Percentiles rank a stretch among this genome's conserved stretches.
These are phyloP conservation scores for Acestrorhynchus altus DNA, from an alignment of 2,797 vertebrate species.

Conservation along the genomic window DNA sequence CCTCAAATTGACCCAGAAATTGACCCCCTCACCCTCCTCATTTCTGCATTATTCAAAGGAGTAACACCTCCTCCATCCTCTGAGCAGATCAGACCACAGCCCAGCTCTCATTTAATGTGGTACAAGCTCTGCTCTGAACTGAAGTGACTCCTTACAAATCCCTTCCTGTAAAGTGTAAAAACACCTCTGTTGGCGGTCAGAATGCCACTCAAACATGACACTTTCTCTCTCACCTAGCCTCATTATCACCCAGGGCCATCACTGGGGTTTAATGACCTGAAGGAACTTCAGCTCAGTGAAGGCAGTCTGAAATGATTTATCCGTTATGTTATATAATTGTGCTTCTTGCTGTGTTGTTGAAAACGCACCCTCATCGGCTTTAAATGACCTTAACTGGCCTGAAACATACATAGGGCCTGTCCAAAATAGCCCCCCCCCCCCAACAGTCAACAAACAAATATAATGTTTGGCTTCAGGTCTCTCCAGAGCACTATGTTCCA, in stretches of 20 bases:
- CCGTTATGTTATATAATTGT: too few relatives aligned
- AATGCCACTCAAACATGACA: conserved; percentile 1
- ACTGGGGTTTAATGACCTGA: background rate
- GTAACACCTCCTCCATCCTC: conserved; percentile 1
- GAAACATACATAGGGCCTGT: too few relatives aligned
- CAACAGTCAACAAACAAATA: too few relatives aligned
- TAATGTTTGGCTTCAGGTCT: too few relatives aligned
- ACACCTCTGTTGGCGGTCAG: background rate
- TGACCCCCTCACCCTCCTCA: background rate
- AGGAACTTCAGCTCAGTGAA: background rate
- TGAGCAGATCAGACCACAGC: background rate
- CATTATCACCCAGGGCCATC: conserved; percentile 2
- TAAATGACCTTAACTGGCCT: too few relatives aligned
- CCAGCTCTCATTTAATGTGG: background rate
- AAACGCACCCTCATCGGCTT: too few relatives aligned
- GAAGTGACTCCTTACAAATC: conserved; percentile 1
- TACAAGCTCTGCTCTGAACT: background rate
- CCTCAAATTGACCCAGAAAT: background rate
- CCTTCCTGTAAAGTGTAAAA: conserved; percentile 3
- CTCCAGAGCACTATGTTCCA: too few relatives aligned
- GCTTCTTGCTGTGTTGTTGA: too few relatives aligned
- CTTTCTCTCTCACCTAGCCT: conserved; percentile 6
- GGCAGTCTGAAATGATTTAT: background rate
- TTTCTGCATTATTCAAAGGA: background rate
- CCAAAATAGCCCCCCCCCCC: too few relatives aligned